Conservation (phyloP, 2,797 vertebrate species). For the Pagetopsis macropterus region DNA sequence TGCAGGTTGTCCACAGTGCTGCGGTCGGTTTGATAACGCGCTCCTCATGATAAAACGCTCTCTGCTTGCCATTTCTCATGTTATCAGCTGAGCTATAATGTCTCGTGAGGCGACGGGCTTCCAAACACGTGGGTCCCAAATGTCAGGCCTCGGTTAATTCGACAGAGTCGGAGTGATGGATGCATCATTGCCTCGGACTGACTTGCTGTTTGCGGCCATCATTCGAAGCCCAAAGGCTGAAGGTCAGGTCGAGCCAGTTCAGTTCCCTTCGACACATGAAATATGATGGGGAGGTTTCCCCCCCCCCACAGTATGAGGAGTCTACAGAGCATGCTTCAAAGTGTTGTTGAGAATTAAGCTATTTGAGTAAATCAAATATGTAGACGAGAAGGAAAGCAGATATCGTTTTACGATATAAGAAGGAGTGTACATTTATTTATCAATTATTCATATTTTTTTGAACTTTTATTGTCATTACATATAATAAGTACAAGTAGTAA, state of each 20-base stretch:
- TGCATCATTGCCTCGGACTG: constrained; percentile 72
- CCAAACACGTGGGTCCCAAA: constrained; percentile 33
- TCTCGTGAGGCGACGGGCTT: constrained; percentile 50
- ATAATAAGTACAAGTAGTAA: no score
- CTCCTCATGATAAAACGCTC: constrained; percentile 42
- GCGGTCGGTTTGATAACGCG: constrained; percentile 28
- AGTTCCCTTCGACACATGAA: constrained; percentile 28
- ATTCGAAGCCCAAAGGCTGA: constrained; percentile 48
- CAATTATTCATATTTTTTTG: no score
- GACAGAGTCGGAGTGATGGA: constrained; percentile 57
- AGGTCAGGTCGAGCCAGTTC: constrained; percentile 60
- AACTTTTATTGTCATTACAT: no score
- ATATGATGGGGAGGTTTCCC: constrained; percentile 44
- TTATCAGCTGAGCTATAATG: constrained; percentile 48
- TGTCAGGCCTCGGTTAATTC: constrained; percentile 55
- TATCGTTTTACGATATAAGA: no score
- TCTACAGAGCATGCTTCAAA: constrained; percentile 8
- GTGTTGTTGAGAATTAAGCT: constrained; percentile 20
- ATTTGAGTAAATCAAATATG: not conserved
- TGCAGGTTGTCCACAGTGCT: constrained; percentile 6
- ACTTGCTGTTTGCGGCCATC: constrained; percentile 64
- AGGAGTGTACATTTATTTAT: no score
- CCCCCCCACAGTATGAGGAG: constrained; percentile 1
- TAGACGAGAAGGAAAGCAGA: not conserved
- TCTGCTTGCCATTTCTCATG: constrained; percentile 40